Evolutionary conservation across 1,140 invertebrate genomes (phyloP), one percentile per base, ranked within the genome.

Genomic region (Achatina immaculata): DNA sequence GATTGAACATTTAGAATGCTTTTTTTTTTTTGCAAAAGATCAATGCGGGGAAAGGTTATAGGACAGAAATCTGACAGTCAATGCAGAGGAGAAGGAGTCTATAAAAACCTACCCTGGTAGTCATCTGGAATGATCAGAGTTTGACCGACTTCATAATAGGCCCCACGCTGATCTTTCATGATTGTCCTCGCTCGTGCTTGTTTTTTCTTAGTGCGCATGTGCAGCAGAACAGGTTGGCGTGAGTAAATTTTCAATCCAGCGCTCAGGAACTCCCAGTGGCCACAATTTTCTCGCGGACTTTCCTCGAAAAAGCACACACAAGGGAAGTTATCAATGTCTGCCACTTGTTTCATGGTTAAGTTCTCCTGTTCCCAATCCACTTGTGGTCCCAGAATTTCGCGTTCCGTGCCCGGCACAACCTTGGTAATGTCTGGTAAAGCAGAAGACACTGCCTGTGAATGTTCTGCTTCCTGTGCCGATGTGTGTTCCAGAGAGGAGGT

Each of bases 91-190:
- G n/a, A n/a, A n/a, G n/a, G n/a, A n/a, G n/a, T n/a, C n/a, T n/a
- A n/a, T n/a, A 11, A 71, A 4, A 71, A 72, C 36, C 2, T 84
- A 89, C 88, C 88, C 79, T 85, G 77, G 76, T 87, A 89, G 79
- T 86, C 85, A 1, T 86, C 87, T 6, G 88, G 88, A n/a, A 89
- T 85, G 28, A 86, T 66, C 6, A 89, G 42, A 0, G 87, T 89
- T 82, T 89, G 88, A 28, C 88, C 88, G 9, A 87, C 83, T 68
- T 89, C 88, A 31, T 83, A 86, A 62, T 86, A 89, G 16, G 84
- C 82, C 21, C 88, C 88, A 9, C 79, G 34, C n/a, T 72, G 68
- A 78, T 89, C 88, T 16, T 83, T 83, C 55, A 85, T 85, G 38
- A 89, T 87, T 16, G 87, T 87, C n/a, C 87, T 75, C 0, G 84